phyloP scores from a whole-genome alignment of 1,140 invertebrate species.

The Choristoneura fumiferana region DNA sequence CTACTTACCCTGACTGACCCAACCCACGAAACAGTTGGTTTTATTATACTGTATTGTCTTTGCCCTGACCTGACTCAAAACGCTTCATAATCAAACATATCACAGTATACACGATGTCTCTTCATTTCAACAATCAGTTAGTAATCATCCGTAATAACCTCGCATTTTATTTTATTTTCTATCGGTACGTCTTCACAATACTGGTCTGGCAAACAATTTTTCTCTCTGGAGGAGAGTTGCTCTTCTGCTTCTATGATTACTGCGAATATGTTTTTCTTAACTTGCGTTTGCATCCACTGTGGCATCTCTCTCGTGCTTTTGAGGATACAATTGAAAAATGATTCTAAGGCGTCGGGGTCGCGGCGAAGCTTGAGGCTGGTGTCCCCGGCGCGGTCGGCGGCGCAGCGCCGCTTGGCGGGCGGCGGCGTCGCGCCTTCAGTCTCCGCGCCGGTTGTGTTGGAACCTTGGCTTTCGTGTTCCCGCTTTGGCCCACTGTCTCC shows the following conservation, averaged over 20 bases:
- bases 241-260: constrained; percentile 68
- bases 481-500: background rate
- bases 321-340: constrained; percentile 62
- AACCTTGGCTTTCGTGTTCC: background rate
- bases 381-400: background rate
- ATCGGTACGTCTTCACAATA: background rate
- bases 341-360: constrained; percentile 51
- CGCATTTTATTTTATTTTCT: constrained; percentile 54
- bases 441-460: background rate
- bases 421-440: too few species aligned
- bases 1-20: too few species aligned
- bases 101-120: too few species aligned
- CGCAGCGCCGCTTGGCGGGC: background rate
- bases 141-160: constrained; percentile 47
- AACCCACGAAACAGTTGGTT: too few species aligned
- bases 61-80: too few species aligned
- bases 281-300: constrained; percentile 66
- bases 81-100: too few species aligned
- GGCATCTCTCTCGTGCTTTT: constrained; percentile 65
- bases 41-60: too few species aligned
- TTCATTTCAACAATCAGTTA: background rate
- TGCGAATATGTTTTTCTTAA: constrained; percentile 69
- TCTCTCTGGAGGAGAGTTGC: constrained; percentile 37
- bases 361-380: background rate
- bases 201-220: constrained; percentile 19